Evolutionary conservation across 2,888 invertebrate species (phyloP), one percentile per base, ranked within the genome.

Genomic region (Drosophila sordidula): DNA sequence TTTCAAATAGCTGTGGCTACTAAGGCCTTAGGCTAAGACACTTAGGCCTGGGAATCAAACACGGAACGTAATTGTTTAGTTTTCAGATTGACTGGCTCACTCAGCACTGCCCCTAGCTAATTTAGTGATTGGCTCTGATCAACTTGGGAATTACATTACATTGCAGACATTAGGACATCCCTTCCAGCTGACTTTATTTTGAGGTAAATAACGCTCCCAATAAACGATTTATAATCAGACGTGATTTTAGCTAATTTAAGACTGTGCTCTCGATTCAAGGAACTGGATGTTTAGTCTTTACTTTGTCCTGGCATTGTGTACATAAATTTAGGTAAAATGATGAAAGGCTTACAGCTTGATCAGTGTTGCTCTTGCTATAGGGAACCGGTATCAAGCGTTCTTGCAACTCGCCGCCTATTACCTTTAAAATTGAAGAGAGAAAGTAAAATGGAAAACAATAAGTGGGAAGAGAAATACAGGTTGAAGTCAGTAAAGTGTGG

Each of bases 391-490:
- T 98, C 96, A 98, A 97, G 95, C 98, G 97, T 95, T 98, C 98
- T 96, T 98, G 98, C 95, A 98, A 98, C 95, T 98, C 98, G 95
- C 98, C 98, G 96, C 98, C 98, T 97, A 98, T 98, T 96, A 98
- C 98, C 98, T 98, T 97, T 95, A 97, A 96, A 57, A 75, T 67
- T 58, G 42, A 78, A 77, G 46, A 80, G 56, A 82, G 56, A 82
- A 75, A 75, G 70, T 75, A 72, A 86, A 75, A 84, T 47, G 67
- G 65, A 83, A 81, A 90, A 77, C 69, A 92, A 92, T 90, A 90
- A 90, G 80, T 85, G 85, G 90, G 83, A 87, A 89, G 78, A 80
- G 65, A 78, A 63, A 80, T 70, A 70, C 57, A 93, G 92, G 92
- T 91, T 92, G 90, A 90, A 91, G 91, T 90, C 91, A 90, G 90